These are phyloP conservation scores for Perodicticus potto DNA, from an alignment of 2,797 vertebrate species.

Conservation along the genomic window DNA sequence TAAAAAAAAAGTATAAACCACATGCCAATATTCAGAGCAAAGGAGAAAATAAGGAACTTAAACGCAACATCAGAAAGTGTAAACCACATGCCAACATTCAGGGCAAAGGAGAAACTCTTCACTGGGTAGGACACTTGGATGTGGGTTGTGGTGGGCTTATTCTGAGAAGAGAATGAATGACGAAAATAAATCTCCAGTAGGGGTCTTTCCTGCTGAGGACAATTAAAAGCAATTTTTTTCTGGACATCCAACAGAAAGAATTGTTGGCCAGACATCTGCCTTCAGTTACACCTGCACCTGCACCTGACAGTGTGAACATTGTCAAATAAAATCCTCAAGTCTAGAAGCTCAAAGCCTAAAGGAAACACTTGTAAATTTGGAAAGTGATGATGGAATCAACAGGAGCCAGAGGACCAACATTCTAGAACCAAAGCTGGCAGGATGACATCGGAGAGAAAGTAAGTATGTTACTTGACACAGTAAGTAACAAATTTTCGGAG, in stretches of 20 bases:
- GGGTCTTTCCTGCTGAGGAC: not conserved
- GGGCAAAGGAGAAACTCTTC: not conserved
- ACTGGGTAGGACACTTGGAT: not conserved
- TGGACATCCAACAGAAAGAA: not conserved
- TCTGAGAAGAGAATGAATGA: not conserved
- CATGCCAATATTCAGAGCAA: too few species aligned
- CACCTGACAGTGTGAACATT: not conserved
- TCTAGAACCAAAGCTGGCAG: not conserved
- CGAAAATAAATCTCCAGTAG: not conserved
- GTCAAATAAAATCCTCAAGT: conserved; percentile 11
- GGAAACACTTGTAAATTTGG: conserved; percentile 32
- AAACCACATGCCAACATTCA: not conserved
- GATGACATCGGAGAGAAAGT: not conserved
- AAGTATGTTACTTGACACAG: not conserved
- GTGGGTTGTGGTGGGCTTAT: not conserved
- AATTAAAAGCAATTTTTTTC: not conserved
- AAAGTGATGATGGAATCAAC: not conserved
- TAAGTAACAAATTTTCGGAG: not conserved
- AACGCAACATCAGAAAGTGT: not conserved
- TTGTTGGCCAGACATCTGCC: not conserved
- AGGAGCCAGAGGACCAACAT: not conserved
- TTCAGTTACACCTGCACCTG: not conserved
- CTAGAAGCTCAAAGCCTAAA: not conserved
- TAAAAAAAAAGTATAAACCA: too few species aligned
- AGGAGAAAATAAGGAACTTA: not conserved